phyloP scores from a whole-genome alignment of 2,113 vertebrate genomes.

The Dissostichus mawsoni region DNA sequence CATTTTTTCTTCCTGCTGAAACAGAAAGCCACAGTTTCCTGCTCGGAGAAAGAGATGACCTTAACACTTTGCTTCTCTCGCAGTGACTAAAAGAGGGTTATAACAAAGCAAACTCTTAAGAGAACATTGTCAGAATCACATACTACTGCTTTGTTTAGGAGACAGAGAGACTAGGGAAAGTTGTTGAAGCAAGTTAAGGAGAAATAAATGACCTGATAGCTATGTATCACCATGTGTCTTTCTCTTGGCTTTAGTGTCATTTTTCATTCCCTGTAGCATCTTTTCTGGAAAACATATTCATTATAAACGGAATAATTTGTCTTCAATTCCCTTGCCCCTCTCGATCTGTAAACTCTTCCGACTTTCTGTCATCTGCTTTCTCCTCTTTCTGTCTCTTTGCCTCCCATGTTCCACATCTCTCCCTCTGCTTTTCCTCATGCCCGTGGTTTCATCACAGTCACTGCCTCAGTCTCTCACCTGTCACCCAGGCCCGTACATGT shows the following conservation, averaged over 20 bases:
- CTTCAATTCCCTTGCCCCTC: neutral
- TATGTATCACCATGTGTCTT: neutral
- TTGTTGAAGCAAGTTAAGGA: neutral
- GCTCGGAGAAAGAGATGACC: constrained; percentile 20
- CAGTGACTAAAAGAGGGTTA: neutral
- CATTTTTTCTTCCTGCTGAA: constrained; percentile 37
- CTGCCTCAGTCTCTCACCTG: constrained; percentile 58
- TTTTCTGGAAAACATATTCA: neutral
- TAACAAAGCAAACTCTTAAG: neutral
- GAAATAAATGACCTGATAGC: constrained; percentile 7
- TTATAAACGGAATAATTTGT: neutral
- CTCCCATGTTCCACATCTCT: constrained; percentile 16
- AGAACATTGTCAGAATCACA: neutral
- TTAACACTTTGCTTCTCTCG: constrained; percentile 26
- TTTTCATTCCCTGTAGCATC: neutral
- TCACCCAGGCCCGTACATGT: constrained; percentile 50
- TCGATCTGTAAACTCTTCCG: neutral
- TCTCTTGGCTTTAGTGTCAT: neutral
- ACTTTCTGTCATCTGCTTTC: neutral
- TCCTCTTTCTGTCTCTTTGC: neutral
- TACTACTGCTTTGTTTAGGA: neutral
- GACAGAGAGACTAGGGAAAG: neutral
- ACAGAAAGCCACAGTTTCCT: constrained; percentile 39
- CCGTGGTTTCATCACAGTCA: constrained; percentile 37
- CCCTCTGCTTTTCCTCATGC: constrained; percentile 40